These are phyloP conservation scores for Colistium nudipinnis DNA, from an alignment of 2,113 vertebrate genomes.

Conservation along the genomic window DNA sequence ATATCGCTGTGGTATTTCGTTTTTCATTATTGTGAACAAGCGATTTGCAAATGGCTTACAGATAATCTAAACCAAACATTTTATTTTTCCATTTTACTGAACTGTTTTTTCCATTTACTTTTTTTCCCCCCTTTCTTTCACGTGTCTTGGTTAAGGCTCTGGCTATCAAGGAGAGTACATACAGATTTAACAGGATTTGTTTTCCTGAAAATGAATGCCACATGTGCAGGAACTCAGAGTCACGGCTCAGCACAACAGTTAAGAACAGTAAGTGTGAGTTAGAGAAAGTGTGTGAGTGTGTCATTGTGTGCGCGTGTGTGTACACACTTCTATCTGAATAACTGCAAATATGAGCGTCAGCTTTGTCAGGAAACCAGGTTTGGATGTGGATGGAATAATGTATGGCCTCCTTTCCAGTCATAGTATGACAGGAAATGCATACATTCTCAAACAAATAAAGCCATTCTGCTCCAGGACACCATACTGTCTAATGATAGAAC, in stretches of 20 bases:
- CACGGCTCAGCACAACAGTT: slow-evolving; percentile 69
- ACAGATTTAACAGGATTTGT: slow-evolving; percentile 71
- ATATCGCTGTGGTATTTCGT: slow-evolving; percentile 4
- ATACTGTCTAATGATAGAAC: slow-evolving; percentile 48
- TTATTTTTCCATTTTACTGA: slow-evolving; percentile 12
- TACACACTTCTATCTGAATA: slow-evolving; percentile 33
- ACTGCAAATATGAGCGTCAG: slow-evolving; percentile 37
- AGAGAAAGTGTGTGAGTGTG: slow-evolving; percentile 22
- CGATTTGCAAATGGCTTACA: slow-evolving; percentile 13
- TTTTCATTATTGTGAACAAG: slow-evolving; percentile 6
- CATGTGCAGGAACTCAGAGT: slow-evolving; percentile 75
- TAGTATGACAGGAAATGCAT: slow-evolving; percentile 63
- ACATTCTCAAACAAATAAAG: slow-evolving; percentile 60
- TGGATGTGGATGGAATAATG: slow-evolving; percentile 52
- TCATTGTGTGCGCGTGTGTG: slow-evolving; percentile 15
- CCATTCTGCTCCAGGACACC: slow-evolving; percentile 42
- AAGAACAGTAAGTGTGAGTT: slow-evolving; percentile 62
- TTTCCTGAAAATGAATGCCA: slow-evolving; percentile 73
- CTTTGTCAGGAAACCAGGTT: slow-evolving; percentile 47
- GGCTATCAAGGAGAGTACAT: slow-evolving; percentile 66
- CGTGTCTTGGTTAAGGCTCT: slow-evolving; percentile 33
- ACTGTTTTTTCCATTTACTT: slow-evolving; percentile 16
- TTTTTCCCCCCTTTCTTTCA: slow-evolving; percentile 23
- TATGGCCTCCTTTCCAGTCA: slow-evolving; percentile 61
- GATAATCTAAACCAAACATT: slow-evolving; percentile 2